Evolutionary conservation across 1,140 invertebrate genomes (phyloP).

Genomic region (Zaprionus capensis): DNA sequence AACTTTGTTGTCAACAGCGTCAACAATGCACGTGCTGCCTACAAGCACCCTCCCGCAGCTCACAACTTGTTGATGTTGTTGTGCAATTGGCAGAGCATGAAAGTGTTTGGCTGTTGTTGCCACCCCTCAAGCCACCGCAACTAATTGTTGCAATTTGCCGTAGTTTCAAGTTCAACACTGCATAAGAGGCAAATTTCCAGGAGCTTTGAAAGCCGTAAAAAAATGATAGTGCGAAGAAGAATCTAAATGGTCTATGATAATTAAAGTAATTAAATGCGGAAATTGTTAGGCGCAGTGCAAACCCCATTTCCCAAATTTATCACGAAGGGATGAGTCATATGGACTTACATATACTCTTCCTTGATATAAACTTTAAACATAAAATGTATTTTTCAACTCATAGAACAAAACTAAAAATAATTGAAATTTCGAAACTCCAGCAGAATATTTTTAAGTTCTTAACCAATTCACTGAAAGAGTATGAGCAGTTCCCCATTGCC

Average conservation of each 20-base stretch:
- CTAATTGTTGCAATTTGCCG: conserved; percentile 44
- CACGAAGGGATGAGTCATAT: conserved; percentile 24
- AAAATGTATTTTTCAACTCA: not conserved
- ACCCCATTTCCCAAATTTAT: conserved; percentile 54
- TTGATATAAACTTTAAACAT: not conserved
- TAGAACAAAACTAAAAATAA: too few species aligned
- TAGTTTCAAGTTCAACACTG: conserved; percentile 68
- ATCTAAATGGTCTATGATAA: conserved; percentile 42
- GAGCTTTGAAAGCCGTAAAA: not conserved
- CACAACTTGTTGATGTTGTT: conserved; percentile 11
- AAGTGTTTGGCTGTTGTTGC: conserved; percentile 62
- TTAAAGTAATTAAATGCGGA: conserved; percentile 76
- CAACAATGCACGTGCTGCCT: conserved; percentile 42
- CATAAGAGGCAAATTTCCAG: conserved; percentile 11
- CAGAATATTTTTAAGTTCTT: not conserved
- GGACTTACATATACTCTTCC: not conserved
- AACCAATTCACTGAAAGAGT: not conserved
- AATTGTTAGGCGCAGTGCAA: conserved; percentile 61
- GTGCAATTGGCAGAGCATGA: conserved; percentile 70
- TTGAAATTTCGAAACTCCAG: too few species aligned
- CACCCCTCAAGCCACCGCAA: conserved; percentile 24
- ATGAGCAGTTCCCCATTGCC: not conserved
- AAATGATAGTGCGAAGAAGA: not conserved
- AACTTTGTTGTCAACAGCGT: conserved; percentile 64
- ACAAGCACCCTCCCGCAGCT: conserved; percentile 16